Conservation (phyloP, 2,113 vertebrate species). For the Zapus hudsonius region DNA sequence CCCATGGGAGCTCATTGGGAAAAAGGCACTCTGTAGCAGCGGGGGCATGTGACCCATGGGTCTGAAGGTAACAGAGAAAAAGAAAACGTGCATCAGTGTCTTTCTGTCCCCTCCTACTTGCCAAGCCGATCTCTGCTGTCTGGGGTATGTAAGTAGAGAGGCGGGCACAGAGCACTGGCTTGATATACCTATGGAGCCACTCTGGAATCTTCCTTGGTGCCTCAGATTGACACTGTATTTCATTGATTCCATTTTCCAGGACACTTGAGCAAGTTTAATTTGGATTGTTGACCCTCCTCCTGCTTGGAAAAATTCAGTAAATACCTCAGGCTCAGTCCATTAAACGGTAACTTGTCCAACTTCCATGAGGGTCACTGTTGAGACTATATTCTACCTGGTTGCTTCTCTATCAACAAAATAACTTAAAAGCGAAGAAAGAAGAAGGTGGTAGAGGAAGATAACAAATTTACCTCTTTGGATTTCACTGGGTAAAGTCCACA, state of each 20-base stretch:
- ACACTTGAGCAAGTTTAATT: background rate
- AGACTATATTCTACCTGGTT: background rate
- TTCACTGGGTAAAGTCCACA: background rate
- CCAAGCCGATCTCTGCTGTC: background rate
- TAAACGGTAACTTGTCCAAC: background rate
- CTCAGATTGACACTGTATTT: background rate
- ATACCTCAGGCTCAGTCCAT: background rate
- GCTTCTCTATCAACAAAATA: background rate
- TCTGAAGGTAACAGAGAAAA: background rate
- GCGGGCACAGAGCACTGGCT: background rate
- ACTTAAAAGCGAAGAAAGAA: background rate
- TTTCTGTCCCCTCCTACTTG: background rate
- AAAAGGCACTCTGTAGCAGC: background rate
- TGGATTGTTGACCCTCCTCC: background rate
- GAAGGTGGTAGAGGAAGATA: background rate
- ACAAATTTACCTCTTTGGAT: background rate
- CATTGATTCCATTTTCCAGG: background rate
- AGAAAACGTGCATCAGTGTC: background rate
- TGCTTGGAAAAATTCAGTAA: background rate
- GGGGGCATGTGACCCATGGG: accelerated
- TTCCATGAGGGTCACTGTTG: background rate
- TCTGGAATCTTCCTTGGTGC: background rate
- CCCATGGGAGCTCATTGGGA: background rate
- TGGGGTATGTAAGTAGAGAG: background rate
- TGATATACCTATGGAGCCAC: background rate